Conservation (phyloP, 2,113 vertebrate genomes). For the Periophthalmodon schlosseri region DNA sequence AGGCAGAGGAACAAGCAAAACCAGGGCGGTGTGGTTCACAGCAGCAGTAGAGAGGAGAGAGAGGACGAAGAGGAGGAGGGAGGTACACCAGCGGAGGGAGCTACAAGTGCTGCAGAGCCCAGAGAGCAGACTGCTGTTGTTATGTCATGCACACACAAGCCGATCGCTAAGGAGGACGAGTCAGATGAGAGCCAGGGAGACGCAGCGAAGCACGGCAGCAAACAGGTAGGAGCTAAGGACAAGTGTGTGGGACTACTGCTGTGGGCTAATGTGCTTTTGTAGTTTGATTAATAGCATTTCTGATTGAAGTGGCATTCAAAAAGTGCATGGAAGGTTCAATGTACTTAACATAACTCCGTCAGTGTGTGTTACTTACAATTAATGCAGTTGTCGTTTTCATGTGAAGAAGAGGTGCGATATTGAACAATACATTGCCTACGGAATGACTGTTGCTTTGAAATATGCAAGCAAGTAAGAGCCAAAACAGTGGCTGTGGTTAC, state of each 20-base stretch:
- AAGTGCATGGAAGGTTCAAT: conserved; percentile 6
- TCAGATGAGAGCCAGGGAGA: conserved; percentile 58
- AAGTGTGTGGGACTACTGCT: conserved; percentile 2
- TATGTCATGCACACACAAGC: conserved; percentile 53
- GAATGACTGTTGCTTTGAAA: not conserved
- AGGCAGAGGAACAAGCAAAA: conserved; percentile 80
- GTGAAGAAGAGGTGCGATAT: conserved; percentile 3
- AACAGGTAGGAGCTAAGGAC: conserved; percentile 53
- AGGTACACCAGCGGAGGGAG: conserved; percentile 57
- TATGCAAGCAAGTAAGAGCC: not conserved
- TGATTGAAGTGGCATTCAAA: conserved; percentile 29
- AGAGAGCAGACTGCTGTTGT: conserved; percentile 59
- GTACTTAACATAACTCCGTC: conserved; percentile 12
- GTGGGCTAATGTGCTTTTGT: conserved; percentile 1
- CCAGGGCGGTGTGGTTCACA: conserved; percentile 37
- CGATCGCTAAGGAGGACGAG: conserved; percentile 50
- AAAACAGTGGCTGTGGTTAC: not conserved
- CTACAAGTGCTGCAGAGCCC: conserved; percentile 67
- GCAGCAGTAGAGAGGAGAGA: conserved; percentile 57
- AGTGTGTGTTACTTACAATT: conserved; percentile 1
- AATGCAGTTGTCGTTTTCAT: conserved; percentile 11
- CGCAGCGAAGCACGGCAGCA: conserved; percentile 35
- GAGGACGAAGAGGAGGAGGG: conserved; percentile 56
- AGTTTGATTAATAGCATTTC: conserved; percentile 27
- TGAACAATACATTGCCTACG: not conserved